Base-by-base conservation (phyloP, 2,888 invertebrate species). In the Cotesia congregata region DNA sequence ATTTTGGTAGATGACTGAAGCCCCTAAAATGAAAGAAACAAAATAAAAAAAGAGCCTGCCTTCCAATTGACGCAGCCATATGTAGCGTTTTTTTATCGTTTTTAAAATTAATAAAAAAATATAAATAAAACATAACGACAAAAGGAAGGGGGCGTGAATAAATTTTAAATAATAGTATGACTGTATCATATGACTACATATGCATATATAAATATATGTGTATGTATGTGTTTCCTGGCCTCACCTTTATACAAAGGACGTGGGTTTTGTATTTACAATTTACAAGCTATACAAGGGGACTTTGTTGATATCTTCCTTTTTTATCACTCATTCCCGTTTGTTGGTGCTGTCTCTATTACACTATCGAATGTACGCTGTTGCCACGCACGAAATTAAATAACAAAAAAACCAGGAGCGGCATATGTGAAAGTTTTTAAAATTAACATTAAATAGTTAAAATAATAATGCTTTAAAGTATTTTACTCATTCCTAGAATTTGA, bases 221-320 rank as follows among this genome's bases (percentile, higher is more conserved):
- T 72, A 40, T 20, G n/a, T 74, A 60, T 59, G 73, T 67, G 17
- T 59, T 72, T 69, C 69, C 67, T 68, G 64, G 73, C 69, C 41
- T 61, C 30, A 71, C 77, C 81, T 75, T 80, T 76, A 77, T 83
- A 84, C 83, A 86, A 84, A 84, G 84, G 84, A 82, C 82, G 78
- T 38, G 12, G 76, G 80, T 80, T 81, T 82, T 82, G 81, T 82
- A 41, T 73, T 6, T 67, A 12, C 50, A 50, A 41, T 73, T 6
- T 67, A 12, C 50, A 50, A 50, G 50, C 50, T 3, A 65, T 70
- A 64, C 40, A 72, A 39, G 59, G 62, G 71, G 38, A 64, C 39
- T 38, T 39, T 41, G 39, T 39, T 65, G 7, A n/a, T 67, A 6
- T 76, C 60, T 71, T 50, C 68, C 61, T 64, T 67, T 73, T 64